Evolutionary conservation across 2,797 vertebrate species (phyloP), one percentile per base, ranked within the genome.

Genomic region (Pygocentrus nattereri): DNA sequence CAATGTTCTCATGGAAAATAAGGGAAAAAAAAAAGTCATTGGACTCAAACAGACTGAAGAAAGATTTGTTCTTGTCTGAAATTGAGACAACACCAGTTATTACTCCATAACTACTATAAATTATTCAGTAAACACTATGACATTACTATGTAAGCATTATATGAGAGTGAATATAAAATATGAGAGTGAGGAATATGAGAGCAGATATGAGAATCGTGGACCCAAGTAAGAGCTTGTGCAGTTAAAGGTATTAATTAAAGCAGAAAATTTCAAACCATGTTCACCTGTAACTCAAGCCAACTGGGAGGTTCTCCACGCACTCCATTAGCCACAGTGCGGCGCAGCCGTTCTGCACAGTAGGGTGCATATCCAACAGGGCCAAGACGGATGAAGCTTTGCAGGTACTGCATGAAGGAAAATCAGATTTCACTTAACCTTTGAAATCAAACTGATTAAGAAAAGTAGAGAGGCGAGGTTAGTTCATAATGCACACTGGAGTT

Each of bases 211-310:
- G 49, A 2, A 50, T 15, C 19, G 49, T 50, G 49, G 18, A 19
- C 16, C 16, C 49, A 50, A 18, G 18, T 50, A 50, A 16, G 49
- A 19, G 49, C 4, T 18, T 7, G 18, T 21, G 5, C 19, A 54
- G 50, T 54, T 3, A 19, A 54, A 65, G 6, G 15, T 7, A 0
- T 65, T 34, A 21, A 19, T 3, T 7, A 15, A 31, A 30, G 18
- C 16, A 25, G 18, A 65, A 1, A 19, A 21, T 12, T 52, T 38
- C 19, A 47, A 21, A 21, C 11, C 8, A 19, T 47, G 13, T 79
- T 75, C 90, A 98, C 98, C 96, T 99, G 96, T 23, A 99, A 94
- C 92, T 99, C 98, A 83, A 98, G 88, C 95, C 96, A 99, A 88
- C 95, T 95, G 0, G 98, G 97, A 16, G 98, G 96, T 82, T 99